Evolutionary conservation across 2,888 invertebrate genomes (phyloP), one percentile per base, ranked within the genome.

Genomic region (Coleophora flavipennella): DNA sequence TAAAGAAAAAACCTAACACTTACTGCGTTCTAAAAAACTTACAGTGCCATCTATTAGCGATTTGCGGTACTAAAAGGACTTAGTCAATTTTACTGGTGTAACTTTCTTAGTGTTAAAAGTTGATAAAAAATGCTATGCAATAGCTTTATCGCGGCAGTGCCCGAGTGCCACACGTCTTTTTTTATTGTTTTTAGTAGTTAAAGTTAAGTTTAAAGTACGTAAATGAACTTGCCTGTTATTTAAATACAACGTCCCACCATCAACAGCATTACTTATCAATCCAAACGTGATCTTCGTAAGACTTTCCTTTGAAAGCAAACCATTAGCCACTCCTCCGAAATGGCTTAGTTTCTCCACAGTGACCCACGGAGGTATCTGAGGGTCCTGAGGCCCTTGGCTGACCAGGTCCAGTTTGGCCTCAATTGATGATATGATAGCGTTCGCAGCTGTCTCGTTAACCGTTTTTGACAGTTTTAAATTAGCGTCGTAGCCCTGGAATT

Each of bases 241-340:
- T 37, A 81, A 56, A 46, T 76, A 80, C 45, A 85, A 47, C 0
- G 83, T 85, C 0, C 72, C 68, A 40, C 70, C 80, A 49, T 85
- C 85, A 1, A 81, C 70, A 3, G 65, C 36, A 46, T 85, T 85
- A 27, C 59, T 65, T 7, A 83, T 27, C 1, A 73, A 29, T 0
- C 77, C 76, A 53, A 85, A 85, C 0, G 67, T 55, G 6, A 76
- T 53, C 46, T 72, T 83, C 0, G 74, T 75, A 20, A 81, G 33
- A 0, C 67, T 62, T 41, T 79, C 73, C 35, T 63, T 72, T 0
- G 77, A 71, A 9, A 80, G 38, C 20, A 84, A 32, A 1, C 55
- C 45, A 10, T 63, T 31, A 0, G 67, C 63, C 1, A 60, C 59
- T 11, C 31, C 40, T 35, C 57, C 63, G 1, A 83, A 42, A 1